These are phyloP conservation scores for Fragum fragum DNA, from an alignment of 2,888 invertebrate genomes.

Conservation along the genomic window DNA sequence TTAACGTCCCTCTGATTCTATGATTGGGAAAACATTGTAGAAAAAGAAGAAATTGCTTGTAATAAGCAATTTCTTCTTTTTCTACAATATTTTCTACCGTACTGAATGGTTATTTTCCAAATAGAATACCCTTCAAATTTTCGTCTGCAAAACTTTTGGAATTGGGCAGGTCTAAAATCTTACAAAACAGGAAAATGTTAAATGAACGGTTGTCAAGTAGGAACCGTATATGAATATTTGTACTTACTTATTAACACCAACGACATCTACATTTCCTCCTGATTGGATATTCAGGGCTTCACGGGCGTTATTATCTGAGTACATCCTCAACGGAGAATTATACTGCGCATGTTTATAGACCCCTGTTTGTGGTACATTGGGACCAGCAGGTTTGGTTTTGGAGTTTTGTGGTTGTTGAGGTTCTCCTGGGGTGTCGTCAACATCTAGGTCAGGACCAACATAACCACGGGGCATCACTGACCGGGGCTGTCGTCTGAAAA, in stretches of 20 bases:
- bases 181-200: too few relatives aligned
- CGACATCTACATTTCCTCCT: constrained; percentile 60
- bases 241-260: constrained; percentile 65
- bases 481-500: constrained; percentile 66
- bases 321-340: constrained; percentile 84
- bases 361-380: constrained; percentile 55
- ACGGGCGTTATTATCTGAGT: constrained; percentile 81
- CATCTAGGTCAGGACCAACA: constrained; percentile 65
- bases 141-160: too few relatives aligned
- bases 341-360: constrained; percentile 79
- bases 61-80: too few relatives aligned
- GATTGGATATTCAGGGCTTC: constrained; percentile 64
- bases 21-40: too few relatives aligned
- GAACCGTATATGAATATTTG: too few relatives aligned
- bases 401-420: constrained; percentile 39
- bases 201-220: too few relatives aligned
- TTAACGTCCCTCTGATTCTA: too few relatives aligned
- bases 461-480: constrained; percentile 73
- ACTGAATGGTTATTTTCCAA: too few relatives aligned
- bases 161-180: too few relatives aligned
- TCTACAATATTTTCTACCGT: too few relatives aligned
- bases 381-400: constrained; percentile 50
- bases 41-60: too few relatives aligned
- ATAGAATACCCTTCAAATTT: too few relatives aligned
- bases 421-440: constrained; percentile 45